Base-by-base conservation (phyloP, 2,113 vertebrate species). In the Polyodon spathula region DNA sequence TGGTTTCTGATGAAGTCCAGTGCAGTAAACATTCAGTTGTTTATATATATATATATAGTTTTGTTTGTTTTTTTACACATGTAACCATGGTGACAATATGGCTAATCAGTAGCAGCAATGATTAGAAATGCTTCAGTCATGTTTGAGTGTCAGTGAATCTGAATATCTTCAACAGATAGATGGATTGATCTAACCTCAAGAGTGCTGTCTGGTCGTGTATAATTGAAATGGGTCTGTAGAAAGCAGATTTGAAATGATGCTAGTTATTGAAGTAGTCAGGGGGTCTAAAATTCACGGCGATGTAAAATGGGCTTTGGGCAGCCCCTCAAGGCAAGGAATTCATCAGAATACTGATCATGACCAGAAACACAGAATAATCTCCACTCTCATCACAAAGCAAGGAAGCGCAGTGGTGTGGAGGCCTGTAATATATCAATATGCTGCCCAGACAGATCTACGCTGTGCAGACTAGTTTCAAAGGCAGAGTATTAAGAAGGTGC, bases 181-280 rank as follows among this genome's bases (percentile, higher is more conserved):
- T 10, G 10, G 11, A 50, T 50, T 50, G 46, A 54, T 54, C 53
- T 6, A 16, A 37, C 53, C 4, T 12, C 6, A 16, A 54, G 37
- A 27, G 1, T 37, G 53, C 16, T 17, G 10, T 9, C 12, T 8
- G 53, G 27, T 54, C 12, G 62, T 15, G 46, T 58, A 40, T 40
- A 39, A 3, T 40, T 11, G 37, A 58, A 37, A 63, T 48, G 50
- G 37, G n/a, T 46, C 41, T 17, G 15, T 40, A 54, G 56, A 38
- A 52, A 46, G 11, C 38, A 27, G 54, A 38, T 37, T 27, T 41
- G 61, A 68, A 83, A 73, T 69, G 71, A 66, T 54, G 64, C 74
- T 73, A 66, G 70, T 74, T 78, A 80, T 81, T 75, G 78, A 81
- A 63, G 72, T 71, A 71, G 72, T 77, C 73, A 67, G 63, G 68